Conservation (phyloP, 2,888 invertebrate species). For the Pristionchus entomophagus region DNA sequence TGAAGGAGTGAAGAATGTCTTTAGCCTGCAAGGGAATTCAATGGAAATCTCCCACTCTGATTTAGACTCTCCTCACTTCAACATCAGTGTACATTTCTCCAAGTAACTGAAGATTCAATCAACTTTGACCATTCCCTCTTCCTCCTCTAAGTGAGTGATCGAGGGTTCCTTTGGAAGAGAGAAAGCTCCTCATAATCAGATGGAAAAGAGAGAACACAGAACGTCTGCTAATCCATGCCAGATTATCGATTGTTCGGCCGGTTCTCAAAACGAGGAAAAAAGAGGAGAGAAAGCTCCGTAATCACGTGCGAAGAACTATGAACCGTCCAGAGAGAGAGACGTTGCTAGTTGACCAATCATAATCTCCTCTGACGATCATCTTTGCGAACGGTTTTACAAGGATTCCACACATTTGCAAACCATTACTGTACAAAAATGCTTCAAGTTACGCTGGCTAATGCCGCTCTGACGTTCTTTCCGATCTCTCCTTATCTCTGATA, state of each 20-base stretch:
- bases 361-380: neutral
- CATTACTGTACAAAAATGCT: too few species aligned
- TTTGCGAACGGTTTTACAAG: too few species aligned
- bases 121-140: neutral
- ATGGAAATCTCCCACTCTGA: constrained; percentile 9
- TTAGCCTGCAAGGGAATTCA: neutral
- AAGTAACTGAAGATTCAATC: neutral
- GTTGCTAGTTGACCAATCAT: neutral
- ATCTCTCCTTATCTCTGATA: neutral
- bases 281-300: neutral
- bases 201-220: constrained; percentile 2
- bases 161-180: neutral
- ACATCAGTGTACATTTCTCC: constrained; percentile 19
- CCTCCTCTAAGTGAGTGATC: constrained; percentile 7
- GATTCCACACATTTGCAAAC: too few species aligned
- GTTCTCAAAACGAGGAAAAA: constrained; percentile 1
- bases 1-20: constrained; percentile 5
- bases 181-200: constrained; percentile 15
- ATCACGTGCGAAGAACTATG: constrained; percentile 31
- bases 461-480: neutral
- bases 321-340: neutral
- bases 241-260: constrained; percentile 11
- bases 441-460: too few species aligned
- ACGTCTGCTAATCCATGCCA: neutral
- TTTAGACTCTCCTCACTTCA: neutral